phyloP scores from a whole-genome alignment of 2,113 vertebrate species.

The Nesogale talazaci region DNA sequence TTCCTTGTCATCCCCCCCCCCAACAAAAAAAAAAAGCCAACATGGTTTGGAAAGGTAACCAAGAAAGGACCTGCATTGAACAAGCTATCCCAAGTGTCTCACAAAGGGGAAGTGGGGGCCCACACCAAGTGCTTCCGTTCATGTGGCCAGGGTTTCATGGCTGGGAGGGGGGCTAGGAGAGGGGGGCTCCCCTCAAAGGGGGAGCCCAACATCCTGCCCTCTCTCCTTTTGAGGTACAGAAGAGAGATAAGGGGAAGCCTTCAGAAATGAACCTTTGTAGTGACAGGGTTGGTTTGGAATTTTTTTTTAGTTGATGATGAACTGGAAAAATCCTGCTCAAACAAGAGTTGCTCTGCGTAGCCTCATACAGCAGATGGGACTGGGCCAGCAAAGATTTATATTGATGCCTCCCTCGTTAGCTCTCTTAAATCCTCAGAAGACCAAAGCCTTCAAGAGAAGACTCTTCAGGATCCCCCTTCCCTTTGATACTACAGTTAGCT shows the following conservation, averaged over 20 bases:
- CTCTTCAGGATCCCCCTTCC: background rate
- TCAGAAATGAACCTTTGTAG: constrained; percentile 65
- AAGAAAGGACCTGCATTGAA: background rate
- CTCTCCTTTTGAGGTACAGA: constrained; percentile 64
- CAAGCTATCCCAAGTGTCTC: background rate
- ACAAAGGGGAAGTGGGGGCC: constrained; percentile 43
- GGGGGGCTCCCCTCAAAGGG: constrained; percentile 53
- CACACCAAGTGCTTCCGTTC: constrained; percentile 36
- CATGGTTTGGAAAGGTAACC: constrained; percentile 47
- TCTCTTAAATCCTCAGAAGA: constrained; percentile 37
- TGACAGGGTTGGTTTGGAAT: background rate
- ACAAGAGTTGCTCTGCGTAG: background rate
- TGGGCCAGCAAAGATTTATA: background rate
- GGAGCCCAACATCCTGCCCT: constrained; percentile 24
- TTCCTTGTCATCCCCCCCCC: background rate
- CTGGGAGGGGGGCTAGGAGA: constrained; percentile 47
- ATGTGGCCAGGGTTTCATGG: constrained; percentile 39
- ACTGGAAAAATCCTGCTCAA: constrained; percentile 51
- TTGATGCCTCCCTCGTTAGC: constrained; percentile 8
- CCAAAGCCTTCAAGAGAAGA: constrained; percentile 20
- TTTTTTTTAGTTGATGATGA: constrained; percentile 52
- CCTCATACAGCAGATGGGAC: background rate
- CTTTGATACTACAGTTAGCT: constrained; percentile 58
- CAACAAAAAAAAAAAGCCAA: background rate
- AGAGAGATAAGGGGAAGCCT: background rate